Evolutionary conservation across 1,140 invertebrate genomes (phyloP), one percentile per base, ranked within the genome.

Genomic region (Gerris buenoi): DNA sequence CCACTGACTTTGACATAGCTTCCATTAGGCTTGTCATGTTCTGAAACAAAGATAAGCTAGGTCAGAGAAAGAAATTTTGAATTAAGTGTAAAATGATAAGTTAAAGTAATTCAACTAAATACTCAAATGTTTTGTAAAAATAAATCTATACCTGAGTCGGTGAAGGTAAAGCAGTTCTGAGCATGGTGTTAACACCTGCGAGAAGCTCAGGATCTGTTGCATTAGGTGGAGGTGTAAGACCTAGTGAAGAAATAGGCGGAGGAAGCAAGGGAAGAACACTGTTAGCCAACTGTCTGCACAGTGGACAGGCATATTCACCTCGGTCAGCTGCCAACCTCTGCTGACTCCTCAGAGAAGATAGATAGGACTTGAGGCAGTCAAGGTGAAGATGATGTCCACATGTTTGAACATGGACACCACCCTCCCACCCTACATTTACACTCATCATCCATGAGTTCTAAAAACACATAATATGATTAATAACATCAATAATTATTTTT

Each of bases 371-470:
- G 69, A 95, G 84, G 78, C 95, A 98, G 74, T 92, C 90, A 65
- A 97, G 81, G 79, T 98, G 95, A 29, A 98, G 80, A 77, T 96
- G 92, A 79, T 98, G 95, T 14, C 94, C 95, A 80, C 95, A 97
- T 0, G 93, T 94, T 79, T 95, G 91, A n/a, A 95, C 90, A 76
- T 93, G 87, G 23, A 97, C 90, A 28, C 94, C 94, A 67, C 91
- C 91, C 76, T 94, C 90, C 87, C 91, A 95, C 1, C 92, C 91
- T 70, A 90, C 85, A 77, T 91, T 93, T 25, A 95, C 83, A 1
- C 90, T 10, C 5, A 46, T 18, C 33, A 46, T 5, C 33, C 5
- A 46, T 5, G 5, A 18, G 5, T 46, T 10, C 5, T 10, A 18
- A 46, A 46, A 10, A 46, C 18, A 46, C 33, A 46, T 10, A 46